These are phyloP conservation scores for Pachymerium ferrugineum DNA, from an alignment of 2,888 invertebrate genomes.

Conservation along the genomic window DNA sequence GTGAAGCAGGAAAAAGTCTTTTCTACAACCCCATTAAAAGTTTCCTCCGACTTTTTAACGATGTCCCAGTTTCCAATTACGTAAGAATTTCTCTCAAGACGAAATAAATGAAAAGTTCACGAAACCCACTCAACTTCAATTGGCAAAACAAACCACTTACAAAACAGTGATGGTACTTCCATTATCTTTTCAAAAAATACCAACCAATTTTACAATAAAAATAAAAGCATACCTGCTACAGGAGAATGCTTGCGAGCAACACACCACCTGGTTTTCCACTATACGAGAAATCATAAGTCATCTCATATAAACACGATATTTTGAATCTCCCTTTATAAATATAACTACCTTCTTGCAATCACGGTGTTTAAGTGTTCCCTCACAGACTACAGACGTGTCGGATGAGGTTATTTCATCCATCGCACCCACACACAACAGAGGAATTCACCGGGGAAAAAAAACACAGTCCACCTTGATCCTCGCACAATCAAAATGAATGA, in stretches of 20 bases:
- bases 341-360: conserved; percentile 47
- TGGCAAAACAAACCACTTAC: background rate
- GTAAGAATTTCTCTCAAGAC: too few species aligned
- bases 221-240: conserved; percentile 34
- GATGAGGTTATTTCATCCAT: conserved; percentile 29
- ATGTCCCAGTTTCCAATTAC: background rate
- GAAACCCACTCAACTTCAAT: background rate
- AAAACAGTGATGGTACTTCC: too few species aligned
- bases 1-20: too few species aligned
- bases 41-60: background rate
- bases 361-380: conserved; percentile 46
- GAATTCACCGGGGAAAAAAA: background rate
- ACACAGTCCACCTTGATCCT: background rate
- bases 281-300: too few species aligned
- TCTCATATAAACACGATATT: too few species aligned
- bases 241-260: conserved; percentile 33
- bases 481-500: background rate
- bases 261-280: conserved; percentile 35
- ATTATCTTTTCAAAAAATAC: too few species aligned
- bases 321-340: too few species aligned
- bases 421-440: conserved; percentile 37
- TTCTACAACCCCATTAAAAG: background rate
- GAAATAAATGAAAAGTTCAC: background rate
- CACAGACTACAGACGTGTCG: conserved; percentile 44
- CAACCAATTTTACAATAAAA: too few species aligned